Conservation (phyloP, 2,888 invertebrate genomes). For the Drosophila basisetae region DNA sequence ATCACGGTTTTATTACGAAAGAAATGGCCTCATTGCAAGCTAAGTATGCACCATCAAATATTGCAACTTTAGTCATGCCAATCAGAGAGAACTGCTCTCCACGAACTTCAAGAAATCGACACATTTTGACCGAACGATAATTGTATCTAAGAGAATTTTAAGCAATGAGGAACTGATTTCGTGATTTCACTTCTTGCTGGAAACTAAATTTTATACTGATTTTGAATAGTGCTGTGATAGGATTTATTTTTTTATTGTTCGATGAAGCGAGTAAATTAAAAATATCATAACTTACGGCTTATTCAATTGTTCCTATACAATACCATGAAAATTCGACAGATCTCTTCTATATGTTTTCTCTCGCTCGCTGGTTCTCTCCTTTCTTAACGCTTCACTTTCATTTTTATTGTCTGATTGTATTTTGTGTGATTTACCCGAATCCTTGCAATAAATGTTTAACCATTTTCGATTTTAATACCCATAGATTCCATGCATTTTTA, state of each 20-base stretch:
- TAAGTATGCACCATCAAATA: conserved; percentile 17
- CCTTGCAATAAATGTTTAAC: not conserved
- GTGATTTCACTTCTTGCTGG: not conserved
- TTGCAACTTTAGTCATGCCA: not conserved
- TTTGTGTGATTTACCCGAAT: not conserved
- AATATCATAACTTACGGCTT: no score
- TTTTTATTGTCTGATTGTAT: not conserved
- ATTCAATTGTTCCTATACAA: no score
- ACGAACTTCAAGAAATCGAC: not conserved
- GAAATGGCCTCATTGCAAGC: conserved; percentile 37
- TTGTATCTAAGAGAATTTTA: no score
- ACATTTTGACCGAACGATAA: not conserved
- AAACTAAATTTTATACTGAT: not conserved
- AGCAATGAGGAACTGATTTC: not conserved
- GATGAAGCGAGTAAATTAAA: no score
- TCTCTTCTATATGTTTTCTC: no score
- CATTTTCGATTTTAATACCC: not conserved
- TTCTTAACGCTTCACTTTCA: not conserved
- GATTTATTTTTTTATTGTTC: no score
- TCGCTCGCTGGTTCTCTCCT: no score
- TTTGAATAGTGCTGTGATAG: not conserved
- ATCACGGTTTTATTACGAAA: conserved; percentile 65
- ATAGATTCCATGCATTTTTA: not conserved
- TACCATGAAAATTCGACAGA: no score
- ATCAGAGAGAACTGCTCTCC: not conserved